Conservation (phyloP, 2,888 invertebrate genomes). For the Suillia variegata region DNA sequence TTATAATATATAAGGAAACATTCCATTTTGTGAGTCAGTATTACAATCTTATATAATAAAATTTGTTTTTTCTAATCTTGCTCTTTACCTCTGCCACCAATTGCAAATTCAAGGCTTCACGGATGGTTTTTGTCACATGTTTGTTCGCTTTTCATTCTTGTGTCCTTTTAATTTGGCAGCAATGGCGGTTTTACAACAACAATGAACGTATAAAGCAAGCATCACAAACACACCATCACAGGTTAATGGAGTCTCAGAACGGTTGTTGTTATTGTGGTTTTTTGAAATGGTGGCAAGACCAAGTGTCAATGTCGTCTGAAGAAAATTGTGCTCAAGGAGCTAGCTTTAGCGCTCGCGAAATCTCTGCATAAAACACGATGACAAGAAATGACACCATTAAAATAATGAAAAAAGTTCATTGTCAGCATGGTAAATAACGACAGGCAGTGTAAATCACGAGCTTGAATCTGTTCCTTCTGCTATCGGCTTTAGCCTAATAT, state of each 20-base stretch:
- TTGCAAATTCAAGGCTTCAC: constrained; percentile 5
- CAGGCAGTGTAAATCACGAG: not conserved
- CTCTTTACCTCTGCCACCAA: constrained; percentile 14
- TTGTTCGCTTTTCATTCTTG: constrained; percentile 6
- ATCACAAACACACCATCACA: too few relatives aligned
- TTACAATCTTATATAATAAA: too few relatives aligned
- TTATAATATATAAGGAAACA: too few relatives aligned
- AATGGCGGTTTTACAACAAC: constrained; percentile 24
- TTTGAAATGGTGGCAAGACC: not conserved
- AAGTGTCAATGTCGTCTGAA: too few relatives aligned
- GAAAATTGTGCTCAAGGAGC: too few relatives aligned
- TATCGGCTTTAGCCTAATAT: too few relatives aligned
- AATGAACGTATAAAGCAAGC: not conserved
- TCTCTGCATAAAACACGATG: too few relatives aligned
- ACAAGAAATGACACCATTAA: too few relatives aligned
- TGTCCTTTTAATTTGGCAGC: constrained; percentile 37
- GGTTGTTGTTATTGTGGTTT: not conserved
- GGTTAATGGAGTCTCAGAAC: not conserved
- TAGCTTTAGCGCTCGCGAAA: too few relatives aligned
- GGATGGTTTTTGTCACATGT: not conserved
- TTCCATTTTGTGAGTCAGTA: too few relatives aligned
- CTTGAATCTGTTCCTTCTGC: too few relatives aligned
- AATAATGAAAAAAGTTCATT: not conserved
- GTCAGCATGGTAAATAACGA: not conserved
- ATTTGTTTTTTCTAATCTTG: too few relatives aligned